Percentiles rank a stretch among this genome's conserved stretches.
Evolutionary conservation across 2,888 invertebrate genomes (phyloP).

Genomic region (Scaeva pyrastri): DNA sequence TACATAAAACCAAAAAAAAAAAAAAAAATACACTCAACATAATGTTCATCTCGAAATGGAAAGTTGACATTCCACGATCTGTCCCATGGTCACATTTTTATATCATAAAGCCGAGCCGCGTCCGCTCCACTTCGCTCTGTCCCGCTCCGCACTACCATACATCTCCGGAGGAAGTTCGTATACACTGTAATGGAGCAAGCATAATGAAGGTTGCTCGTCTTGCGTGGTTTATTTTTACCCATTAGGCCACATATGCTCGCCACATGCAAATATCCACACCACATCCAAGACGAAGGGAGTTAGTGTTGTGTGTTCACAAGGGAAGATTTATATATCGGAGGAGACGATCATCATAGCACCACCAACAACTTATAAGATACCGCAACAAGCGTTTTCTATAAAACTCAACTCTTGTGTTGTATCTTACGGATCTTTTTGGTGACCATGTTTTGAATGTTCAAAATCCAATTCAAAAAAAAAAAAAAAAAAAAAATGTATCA

Average conservation of each 20-base stretch:
- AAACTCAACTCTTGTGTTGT: slow-evolving; percentile 11
- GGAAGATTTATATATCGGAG: slow-evolving; percentile 61
- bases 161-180: slow-evolving; percentile 74
- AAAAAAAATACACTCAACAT: slow-evolving; percentile 25
- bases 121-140: background rate
- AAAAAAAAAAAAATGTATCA: slow-evolving; percentile 23
- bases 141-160: slow-evolving; percentile 19
- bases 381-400: slow-evolving; percentile 45
- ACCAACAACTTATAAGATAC: background rate
- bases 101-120: slow-evolving; percentile 27
- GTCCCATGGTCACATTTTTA: slow-evolving; percentile 73
- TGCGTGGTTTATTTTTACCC: slow-evolving; percentile 75
- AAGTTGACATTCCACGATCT: slow-evolving; percentile 75
- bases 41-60: slow-evolving; percentile 64
- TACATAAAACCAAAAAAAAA: no score
- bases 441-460: slow-evolving; percentile 69
- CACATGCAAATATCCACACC: slow-evolving; percentile 73
- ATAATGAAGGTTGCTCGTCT: slow-evolving; percentile 74
- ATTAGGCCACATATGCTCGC: slow-evolving; percentile 71
- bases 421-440: slow-evolving; percentile 43
- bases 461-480: background rate
- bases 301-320: slow-evolving; percentile 46
- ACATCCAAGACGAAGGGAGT: slow-evolving; percentile 69
- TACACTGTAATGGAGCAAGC: slow-evolving; percentile 69
- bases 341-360: background rate